A percentile compares a stretch with the other conserved stretches of the same genome.
Conservation (phyloP, 2,113 vertebrate genomes). For the Gadus macrocephalus region DNA sequence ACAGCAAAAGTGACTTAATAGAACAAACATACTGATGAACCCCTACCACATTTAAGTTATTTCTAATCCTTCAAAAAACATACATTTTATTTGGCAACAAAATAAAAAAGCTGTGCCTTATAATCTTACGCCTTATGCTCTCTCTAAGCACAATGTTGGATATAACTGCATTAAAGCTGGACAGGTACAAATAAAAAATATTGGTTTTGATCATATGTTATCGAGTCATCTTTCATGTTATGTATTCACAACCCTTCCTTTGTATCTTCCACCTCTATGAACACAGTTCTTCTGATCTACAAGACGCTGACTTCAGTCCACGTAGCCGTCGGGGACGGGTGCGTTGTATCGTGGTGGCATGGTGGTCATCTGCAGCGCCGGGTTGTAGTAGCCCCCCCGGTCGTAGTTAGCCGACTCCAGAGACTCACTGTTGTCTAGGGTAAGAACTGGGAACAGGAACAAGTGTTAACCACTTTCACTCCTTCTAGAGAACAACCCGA, state of each 20-base stretch:
- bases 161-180: too few species aligned
- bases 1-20: too few species aligned
- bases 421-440: slow-evolving; percentile 74
- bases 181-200: neutral
- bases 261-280: neutral
- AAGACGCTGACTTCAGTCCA: slow-evolving; percentile 7
- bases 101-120: too few species aligned
- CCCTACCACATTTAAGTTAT: too few species aligned
- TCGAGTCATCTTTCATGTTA: neutral
- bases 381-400: slow-evolving; percentile 69
- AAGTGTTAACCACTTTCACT: neutral
- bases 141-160: too few species aligned
- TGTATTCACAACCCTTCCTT: neutral
- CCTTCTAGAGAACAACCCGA: neutral
- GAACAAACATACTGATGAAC: too few species aligned
- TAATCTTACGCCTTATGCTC: too few species aligned
- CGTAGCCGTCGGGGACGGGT: slow-evolving; percentile 10
- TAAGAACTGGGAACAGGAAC: slow-evolving; percentile 72
- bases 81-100: too few species aligned
- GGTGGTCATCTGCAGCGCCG: slow-evolving; percentile 65
- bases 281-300: neutral
- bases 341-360: slow-evolving; percentile 37
- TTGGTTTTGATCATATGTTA: neutral
- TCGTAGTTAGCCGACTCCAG: slow-evolving; percentile 65
- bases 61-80: too few species aligned